phyloP scores from a whole-genome alignment of 2,888 invertebrate genomes.

The Sympetrum striolatum region DNA sequence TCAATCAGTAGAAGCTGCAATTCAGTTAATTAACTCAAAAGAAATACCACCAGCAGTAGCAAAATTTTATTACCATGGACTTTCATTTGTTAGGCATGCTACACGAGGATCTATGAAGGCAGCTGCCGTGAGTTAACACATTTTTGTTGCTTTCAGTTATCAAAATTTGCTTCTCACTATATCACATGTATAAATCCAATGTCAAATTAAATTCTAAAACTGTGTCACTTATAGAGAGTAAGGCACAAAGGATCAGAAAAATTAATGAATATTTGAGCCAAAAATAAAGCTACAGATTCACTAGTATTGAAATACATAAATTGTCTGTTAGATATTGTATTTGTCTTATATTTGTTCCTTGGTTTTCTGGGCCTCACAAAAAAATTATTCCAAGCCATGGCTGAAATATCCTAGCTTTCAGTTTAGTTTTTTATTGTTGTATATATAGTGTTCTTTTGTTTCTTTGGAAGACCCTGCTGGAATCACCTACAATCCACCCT shows the following conservation, averaged over 20 bases:
- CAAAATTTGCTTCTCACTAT: neutral
- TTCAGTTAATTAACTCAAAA: constrained; percentile 71
- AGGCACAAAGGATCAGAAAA: too few relatives aligned
- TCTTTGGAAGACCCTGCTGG: constrained; percentile 65
- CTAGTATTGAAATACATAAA: too few relatives aligned
- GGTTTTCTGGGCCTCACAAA: too few relatives aligned
- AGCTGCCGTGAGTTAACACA: constrained; percentile 63
- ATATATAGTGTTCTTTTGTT: neutral
- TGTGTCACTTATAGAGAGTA: too few relatives aligned
- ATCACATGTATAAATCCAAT: neutral
- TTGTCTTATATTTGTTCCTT: too few relatives aligned
- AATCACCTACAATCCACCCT: constrained; percentile 67
- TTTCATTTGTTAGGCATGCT: constrained; percentile 73
- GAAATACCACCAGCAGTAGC: constrained; percentile 67
- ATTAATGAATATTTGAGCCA: too few relatives aligned
- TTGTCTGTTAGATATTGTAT: too few relatives aligned
- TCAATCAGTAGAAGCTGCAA: constrained; percentile 74
- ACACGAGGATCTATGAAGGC: constrained; percentile 70
- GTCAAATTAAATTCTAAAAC: too few relatives aligned
- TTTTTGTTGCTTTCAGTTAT: neutral
- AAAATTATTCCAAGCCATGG: too few relatives aligned
- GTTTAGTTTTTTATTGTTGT: neutral
- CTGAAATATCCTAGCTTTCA: too few relatives aligned
- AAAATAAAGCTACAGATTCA: too few relatives aligned
- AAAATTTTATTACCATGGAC: constrained; percentile 70